Evolutionary conservation across 2,797 vertebrate species (phyloP).

Genomic region (Bufotes viridis): DNA sequence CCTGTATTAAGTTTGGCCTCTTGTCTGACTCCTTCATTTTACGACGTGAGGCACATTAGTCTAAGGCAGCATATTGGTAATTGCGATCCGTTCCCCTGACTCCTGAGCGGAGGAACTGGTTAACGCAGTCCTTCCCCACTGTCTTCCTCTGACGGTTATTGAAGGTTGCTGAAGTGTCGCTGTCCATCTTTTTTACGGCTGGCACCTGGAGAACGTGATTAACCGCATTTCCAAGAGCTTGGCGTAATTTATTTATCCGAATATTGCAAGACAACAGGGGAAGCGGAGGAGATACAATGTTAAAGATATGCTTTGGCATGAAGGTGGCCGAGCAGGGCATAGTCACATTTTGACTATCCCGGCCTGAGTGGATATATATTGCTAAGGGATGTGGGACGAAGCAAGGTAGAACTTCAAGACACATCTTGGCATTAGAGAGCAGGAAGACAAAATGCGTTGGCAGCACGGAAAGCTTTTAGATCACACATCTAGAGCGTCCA

Average conservation of each 20-base stretch:
- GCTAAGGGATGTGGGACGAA: slow-evolving; percentile 15
- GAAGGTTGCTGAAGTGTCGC: slow-evolving; percentile 52
- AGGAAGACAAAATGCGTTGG: slow-evolving; percentile 41
- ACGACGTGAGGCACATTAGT: neutral
- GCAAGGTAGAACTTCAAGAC: slow-evolving; percentile 23
- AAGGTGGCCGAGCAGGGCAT: slow-evolving; percentile 51
- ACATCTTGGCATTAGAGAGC: slow-evolving; percentile 15
- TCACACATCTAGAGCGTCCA: neutral
- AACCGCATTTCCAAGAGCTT: slow-evolving; percentile 27
- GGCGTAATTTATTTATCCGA: slow-evolving; percentile 48
- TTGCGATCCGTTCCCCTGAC: neutral
- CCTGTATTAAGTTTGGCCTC: neutral
- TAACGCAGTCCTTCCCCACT: slow-evolving; percentile 15
- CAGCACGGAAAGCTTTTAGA: slow-evolving; percentile 6
- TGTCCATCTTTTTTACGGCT: slow-evolving; percentile 53
- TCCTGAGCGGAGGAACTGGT: neutral
- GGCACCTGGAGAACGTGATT: slow-evolving; percentile 49
- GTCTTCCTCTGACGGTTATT: slow-evolving; percentile 26
- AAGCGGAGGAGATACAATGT: slow-evolving; percentile 29
- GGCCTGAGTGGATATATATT: slow-evolving; percentile 1
- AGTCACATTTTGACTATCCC: neutral
- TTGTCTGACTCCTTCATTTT: slow-evolving; percentile 4
- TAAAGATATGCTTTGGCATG: slow-evolving; percentile 43
- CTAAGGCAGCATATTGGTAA: neutral
- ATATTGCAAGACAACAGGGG: slow-evolving; percentile 38